Conservation (phyloP, 35 echinoderm and acorn worm genomes). For the Amphiura filiformis region DNA sequence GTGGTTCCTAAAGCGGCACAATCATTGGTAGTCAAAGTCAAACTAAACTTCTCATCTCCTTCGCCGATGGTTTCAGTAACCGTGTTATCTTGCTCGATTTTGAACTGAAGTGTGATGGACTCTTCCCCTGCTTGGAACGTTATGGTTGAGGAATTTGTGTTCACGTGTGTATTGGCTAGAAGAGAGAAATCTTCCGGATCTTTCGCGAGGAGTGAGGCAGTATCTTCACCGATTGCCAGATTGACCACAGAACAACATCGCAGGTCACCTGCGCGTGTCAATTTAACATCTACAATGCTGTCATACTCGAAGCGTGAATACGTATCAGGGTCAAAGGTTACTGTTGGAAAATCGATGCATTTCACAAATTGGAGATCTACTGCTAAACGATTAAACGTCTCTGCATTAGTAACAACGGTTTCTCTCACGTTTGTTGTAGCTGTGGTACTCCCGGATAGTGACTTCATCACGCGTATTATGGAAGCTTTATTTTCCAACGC, state of each 20-base stretch:
- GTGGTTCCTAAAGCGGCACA: background rate
- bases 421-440: background rate
- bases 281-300: background rate
- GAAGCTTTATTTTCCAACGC: background rate
- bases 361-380: background rate
- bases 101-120: background rate
- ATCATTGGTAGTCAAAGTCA: background rate
- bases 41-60: background rate
- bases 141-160: background rate
- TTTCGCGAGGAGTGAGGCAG: background rate
- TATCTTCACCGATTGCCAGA: background rate
- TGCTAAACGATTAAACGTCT: background rate
- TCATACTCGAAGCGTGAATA: background rate
- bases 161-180: too few species aligned
- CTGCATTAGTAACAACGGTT: background rate
- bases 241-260: background rate
- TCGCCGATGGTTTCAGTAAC: background rate
- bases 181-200: background rate
- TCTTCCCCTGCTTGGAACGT: background rate
- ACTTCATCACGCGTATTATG: background rate
- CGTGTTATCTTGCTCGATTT: background rate
- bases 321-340: background rate
- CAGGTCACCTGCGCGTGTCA: background rate
- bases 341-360: background rate
- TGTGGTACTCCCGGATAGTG: background rate